Evolutionary conservation across 2,888 invertebrate species (phyloP), one percentile per base, ranked within the genome.

Genomic region (Gari tellinella): DNA sequence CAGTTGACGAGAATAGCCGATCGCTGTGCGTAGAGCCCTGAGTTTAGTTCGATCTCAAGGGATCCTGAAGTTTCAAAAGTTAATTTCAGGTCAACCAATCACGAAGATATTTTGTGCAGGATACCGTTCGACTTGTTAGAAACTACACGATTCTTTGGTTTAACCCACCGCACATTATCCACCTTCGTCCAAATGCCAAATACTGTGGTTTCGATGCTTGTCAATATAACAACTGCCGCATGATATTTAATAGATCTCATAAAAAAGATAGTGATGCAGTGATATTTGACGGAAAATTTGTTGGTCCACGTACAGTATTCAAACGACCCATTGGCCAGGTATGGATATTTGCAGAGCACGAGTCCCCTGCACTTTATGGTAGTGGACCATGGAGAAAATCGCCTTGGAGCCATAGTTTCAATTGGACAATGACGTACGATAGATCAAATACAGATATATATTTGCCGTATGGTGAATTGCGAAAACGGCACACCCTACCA

Each of bases 391-490:
- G 72, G 63, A 65, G 45, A n/a, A 51, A 57, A 25, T 49, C 48
- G 0, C 63, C 64, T 26, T 74, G 73, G 73, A 43, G 60, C 14
- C 19, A 19, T 45, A 64, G 64, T 14, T 76, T 72, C 25, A 76
- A 76, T 25, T 76, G 72, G 72, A 76, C 76, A 1, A 76, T 76
- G 76, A 68, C 64, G 19, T 72, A 72, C 41, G 72, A 76, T 17
- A 76, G 61, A 55, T 41, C 57, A 14, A 60, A 48, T 25, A 62
- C 72, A 10, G 76, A 76, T 53, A 68, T 76, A n/a, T n/a, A n/a
- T n/a, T n/a, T n/a, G n/a, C n/a, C n/a, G n/a, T n/a, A n/a, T n/a
- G n/a, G n/a, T n/a, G 12, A 64, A 46, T 41, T 57, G 67, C 7
- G 72, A 72, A n/a, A 72, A 76, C 48, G 76, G 76, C 5, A 64